Evolutionary conservation across 2,888 invertebrate species (phyloP), one percentile per base, ranked within the genome.

Genomic region (Poecilobothrus nobilitatus): DNA sequence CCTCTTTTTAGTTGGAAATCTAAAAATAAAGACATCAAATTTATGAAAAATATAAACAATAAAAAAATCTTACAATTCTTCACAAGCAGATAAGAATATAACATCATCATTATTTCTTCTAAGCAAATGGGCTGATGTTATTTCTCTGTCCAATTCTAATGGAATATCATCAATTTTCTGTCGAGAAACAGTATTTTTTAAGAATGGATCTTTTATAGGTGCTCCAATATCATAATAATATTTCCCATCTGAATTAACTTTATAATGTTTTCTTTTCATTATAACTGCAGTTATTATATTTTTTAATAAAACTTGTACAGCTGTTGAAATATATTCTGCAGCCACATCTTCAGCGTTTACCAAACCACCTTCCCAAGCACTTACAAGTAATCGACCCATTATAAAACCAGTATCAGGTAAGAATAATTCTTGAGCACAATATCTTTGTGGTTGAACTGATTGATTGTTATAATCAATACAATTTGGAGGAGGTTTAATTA

Each of bases 281-380:
- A 95, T 83, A 67, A 94, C 88, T 0, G 91, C 87, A 2, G 89
- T 88, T 2, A 95, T 83, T 12, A 95, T 86, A 77, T 92, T 92
- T 78, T 94, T 94, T 1, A 95, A 84, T 76, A 94, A 90, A 71
- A 87, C 86, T 80, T 91, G 89, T 1, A 93, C 90, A 1, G 94
- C 92, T 65, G 89, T 87, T 62, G 92, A 89, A 66, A 95, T 86
- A n/a, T 92, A 84, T 71, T 91, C 91, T 0, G 93, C 91, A 6
- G 93, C 92, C 72, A 86, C 88, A 76, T 93, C 92, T 71, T 94
- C 91, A 5, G 91, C 91, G 9, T 92, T 92, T 73, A 93, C 90
- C 63, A 96, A 84, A 0, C 93, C 94, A 66, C 88, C 87, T 76
- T 95, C 94, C 95, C 95, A 95, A 8, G 94, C 94, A 6, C 91